Evolutionary conservation across 1,140 invertebrate genomes (phyloP).

Genomic region (Coptotermes formosanus): DNA sequence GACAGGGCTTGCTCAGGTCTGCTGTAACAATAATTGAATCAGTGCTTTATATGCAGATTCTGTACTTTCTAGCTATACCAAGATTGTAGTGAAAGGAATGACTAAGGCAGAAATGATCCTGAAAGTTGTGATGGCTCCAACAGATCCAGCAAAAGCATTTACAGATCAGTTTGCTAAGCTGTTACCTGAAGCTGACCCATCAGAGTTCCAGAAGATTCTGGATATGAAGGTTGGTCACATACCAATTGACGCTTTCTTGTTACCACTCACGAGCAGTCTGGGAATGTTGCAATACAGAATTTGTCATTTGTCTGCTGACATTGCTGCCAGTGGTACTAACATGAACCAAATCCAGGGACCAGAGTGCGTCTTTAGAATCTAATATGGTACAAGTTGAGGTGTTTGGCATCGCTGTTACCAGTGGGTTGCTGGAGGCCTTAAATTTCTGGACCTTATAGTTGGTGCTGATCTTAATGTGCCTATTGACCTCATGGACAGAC

Average conservation of each 20-base stretch:
- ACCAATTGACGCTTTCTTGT: constrained; percentile 40
- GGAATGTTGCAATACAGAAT: constrained; percentile 38
- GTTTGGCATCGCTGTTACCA: too few species aligned
- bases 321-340: neutral
- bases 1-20: too few species aligned
- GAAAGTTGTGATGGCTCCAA: constrained; percentile 95
- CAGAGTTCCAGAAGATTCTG: constrained; percentile 93
- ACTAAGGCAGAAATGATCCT: constrained; percentile 98
- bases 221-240: constrained; percentile 88
- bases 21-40: too few species aligned
- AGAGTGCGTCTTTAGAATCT: too few species aligned
- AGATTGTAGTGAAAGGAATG: constrained; percentile 95
- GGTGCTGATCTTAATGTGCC: too few species aligned
- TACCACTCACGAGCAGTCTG: neutral
- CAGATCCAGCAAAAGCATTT: constrained; percentile 73
- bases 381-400: too few species aligned
- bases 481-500: too few species aligned
- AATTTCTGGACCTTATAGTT: too few species aligned
- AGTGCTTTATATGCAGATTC: too few species aligned
- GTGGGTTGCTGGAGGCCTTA: too few species aligned
- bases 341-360: too few species aligned
- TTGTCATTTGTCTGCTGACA: neutral
- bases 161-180: constrained; percentile 89
- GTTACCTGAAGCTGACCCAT: constrained; percentile 82
- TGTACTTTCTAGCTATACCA: constrained; percentile 56